Conservation (phyloP, 92 coral and sea anemone genomes). For the Palythoa heliodiscus region DNA sequence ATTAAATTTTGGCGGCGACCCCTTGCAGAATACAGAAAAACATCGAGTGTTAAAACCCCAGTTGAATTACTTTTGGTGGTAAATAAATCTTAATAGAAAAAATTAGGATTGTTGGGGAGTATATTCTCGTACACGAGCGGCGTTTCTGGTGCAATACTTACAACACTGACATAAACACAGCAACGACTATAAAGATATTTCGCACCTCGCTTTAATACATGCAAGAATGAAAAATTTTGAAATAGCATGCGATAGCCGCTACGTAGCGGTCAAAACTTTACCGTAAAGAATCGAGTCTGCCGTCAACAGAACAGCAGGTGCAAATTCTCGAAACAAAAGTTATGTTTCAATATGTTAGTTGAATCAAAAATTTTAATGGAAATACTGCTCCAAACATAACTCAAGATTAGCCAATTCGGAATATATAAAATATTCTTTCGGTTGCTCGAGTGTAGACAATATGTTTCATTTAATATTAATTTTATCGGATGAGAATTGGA, state of each 20-base stretch:
- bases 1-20: background rate
- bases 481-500: too few species aligned
- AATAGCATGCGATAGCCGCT: background rate
- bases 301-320: constrained; percentile 25
- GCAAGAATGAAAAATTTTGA: background rate
- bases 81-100: background rate
- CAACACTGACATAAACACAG: background rate
- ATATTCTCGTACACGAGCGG: background rate
- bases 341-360: constrained; percentile 4
- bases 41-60: background rate
- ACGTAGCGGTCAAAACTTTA: background rate
- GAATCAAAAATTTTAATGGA: constrained; percentile 3
- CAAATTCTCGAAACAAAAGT: background rate
- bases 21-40: background rate
- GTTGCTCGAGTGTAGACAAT: background rate
- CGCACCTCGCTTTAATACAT: background rate
- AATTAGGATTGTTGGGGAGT: background rate
- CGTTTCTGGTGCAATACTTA: background rate
- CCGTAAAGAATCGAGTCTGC: background rate
- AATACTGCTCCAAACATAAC: background rate
- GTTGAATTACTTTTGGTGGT: background rate
- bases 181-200: background rate
- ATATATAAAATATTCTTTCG: background rate
- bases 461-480: background rate
- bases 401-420: too few species aligned